Evolutionary conservation across 1,140 invertebrate species (phyloP), one percentile per base, ranked within the genome.

Genomic region (Drosophila baimaii): DNA sequence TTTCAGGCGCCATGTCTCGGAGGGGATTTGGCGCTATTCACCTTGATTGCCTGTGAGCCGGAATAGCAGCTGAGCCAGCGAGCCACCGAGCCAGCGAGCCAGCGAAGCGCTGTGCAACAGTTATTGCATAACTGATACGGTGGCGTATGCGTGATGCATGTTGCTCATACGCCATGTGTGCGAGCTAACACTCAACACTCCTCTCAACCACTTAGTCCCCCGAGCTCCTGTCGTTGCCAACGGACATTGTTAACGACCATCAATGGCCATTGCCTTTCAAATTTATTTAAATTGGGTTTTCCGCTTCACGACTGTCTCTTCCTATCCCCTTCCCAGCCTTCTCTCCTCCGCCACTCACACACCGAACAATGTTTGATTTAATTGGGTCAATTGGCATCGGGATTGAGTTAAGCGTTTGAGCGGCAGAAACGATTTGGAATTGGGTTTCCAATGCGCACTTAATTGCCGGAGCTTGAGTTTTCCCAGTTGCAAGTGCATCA

Each of bases 81-180:
- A 21, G 19, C 12, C 15, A 13, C 13, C 23, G 7, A 25, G n/a
- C 27, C 27, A 52, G 57, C 46, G 37, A 49, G 64, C n/a, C n/a
- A n/a, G n/a, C n/a, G n/a, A n/a, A n/a, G n/a, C n/a, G n/a, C n/a
- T 68, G 27, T 79, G 83, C 79, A 81, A 82, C 83, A 85, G 83
- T 81, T 70, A 69, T 82, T 85, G 70, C 79, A 88, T 88, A 82
- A 86, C 64, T 52, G 37, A 17, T 31, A 37, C 75, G 82, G 65
- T 51, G 65, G 61, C 65, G 64, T 71, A 73, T 71, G 37, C 66
- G 33, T 64, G 59, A 47, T 47, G 27, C 21, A 39, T n/a, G 31
- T 64, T 64, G 19, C 49, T 19, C 59, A 64, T 49, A 74, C 72
- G 72, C 57, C 49, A 35, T n/a, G 71, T 47, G 59, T 12, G 25